Conservation (phyloP, 1,140 invertebrate species). For the Solen grandis region DNA sequence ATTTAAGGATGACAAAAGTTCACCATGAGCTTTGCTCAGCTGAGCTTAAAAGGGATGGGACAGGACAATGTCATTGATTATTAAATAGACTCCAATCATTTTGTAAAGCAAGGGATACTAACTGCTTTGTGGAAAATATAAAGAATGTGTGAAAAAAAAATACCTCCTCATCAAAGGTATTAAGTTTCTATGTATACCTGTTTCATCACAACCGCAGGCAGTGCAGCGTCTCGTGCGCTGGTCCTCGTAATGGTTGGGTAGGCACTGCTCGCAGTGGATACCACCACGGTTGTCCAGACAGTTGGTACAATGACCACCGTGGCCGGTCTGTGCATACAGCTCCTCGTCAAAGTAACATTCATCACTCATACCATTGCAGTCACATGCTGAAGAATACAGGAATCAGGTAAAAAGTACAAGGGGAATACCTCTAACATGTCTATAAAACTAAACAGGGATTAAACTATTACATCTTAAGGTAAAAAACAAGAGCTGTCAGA, state of each 20-base stretch:
- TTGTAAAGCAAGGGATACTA: too few species aligned
- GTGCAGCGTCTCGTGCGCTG: slow-evolving; percentile 88
- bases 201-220: slow-evolving; percentile 93
- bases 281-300: slow-evolving; percentile 95
- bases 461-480: too few species aligned
- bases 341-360: slow-evolving; percentile 97
- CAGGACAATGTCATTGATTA: too few species aligned
- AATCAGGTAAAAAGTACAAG: slow-evolving; percentile 8
- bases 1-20: too few species aligned
- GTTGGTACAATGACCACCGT: slow-evolving; percentile 97
- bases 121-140: too few species aligned
- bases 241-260: slow-evolving; percentile 90
- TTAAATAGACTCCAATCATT: too few species aligned
- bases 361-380: slow-evolving; percentile 97
- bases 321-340: slow-evolving; percentile 93
- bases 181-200: slow-evolving; percentile 86
- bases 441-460: too few species aligned
- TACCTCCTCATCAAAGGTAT: too few species aligned
- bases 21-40: too few species aligned
- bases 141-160: too few species aligned
- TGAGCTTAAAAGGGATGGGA: too few species aligned
- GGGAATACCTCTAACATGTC: not conserved
- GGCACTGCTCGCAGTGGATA: slow-evolving; percentile 96
- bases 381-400: slow-evolving; percentile 94
- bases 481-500: too few species aligned